Evolutionary conservation across 2,888 invertebrate genomes (phyloP).

Genomic region (Cybosia mesomella): DNA sequence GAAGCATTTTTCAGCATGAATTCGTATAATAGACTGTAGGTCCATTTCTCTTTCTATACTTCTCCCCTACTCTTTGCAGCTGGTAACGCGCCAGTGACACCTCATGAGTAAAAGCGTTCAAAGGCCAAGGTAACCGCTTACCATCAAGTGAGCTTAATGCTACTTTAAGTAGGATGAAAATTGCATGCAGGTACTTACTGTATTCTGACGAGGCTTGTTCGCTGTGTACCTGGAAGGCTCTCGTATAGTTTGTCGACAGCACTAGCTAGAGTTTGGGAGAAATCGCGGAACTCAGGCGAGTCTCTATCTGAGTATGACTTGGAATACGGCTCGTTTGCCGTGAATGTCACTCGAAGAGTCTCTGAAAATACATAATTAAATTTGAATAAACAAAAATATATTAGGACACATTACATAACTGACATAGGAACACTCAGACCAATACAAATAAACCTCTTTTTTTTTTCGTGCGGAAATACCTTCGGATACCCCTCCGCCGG

Average conservation of each 20-base stretch:
- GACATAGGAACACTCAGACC: too few species aligned
- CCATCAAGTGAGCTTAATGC: neutral
- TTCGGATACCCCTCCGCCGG: too few species aligned
- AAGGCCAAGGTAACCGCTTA: too few species aligned
- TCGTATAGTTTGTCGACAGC: slow-evolving; percentile 88
- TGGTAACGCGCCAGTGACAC: too few species aligned
- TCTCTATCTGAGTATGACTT: slow-evolving; percentile 87
- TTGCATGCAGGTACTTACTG: slow-evolving; percentile 86
- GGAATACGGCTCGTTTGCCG: slow-evolving; percentile 88
- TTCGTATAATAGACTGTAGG: too few species aligned
- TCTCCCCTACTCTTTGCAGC: too few species aligned
- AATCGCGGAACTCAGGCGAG: slow-evolving; percentile 86
- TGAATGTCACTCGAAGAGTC: slow-evolving; percentile 84
- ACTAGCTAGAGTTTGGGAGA: slow-evolving; percentile 87
- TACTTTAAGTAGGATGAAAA: neutral
- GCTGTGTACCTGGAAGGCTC: slow-evolving; percentile 84
- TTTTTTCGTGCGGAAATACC: too few species aligned
- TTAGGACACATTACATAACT: too few species aligned
- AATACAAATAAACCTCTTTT: too few species aligned
- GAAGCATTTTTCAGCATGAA: too few species aligned
- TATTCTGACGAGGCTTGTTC: slow-evolving; percentile 89
- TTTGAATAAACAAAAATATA: neutral
- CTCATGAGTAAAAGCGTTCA: too few species aligned
- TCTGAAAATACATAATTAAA: slow-evolving; percentile 63
- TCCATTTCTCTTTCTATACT: too few species aligned